Evolutionary conservation across 1,140 invertebrate species (phyloP).

Genomic region (Drosophila bocki): DNA sequence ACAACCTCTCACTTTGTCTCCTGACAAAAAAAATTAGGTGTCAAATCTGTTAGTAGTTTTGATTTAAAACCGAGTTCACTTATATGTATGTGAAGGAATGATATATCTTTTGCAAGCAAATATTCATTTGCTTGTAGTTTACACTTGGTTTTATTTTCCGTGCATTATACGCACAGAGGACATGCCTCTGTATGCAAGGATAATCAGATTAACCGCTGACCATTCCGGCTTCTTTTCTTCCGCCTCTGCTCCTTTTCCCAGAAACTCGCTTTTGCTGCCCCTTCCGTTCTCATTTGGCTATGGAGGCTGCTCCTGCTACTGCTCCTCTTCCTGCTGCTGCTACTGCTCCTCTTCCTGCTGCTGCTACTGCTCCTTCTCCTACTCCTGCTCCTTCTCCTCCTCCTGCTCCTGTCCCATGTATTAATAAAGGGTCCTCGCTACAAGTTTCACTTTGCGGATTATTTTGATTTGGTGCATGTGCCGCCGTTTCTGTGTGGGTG

Average conservation of each 20-base stretch:
- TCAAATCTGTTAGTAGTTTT: too few species aligned
- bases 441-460: conserved; percentile 26
- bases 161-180: background rate
- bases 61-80: too few species aligned
- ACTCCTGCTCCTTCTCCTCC: background rate
- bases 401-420: background rate
- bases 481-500: background rate
- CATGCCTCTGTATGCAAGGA: conserved; percentile 16
- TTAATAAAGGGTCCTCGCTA: conserved; percentile 9
- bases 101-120: too few species aligned
- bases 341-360: too few species aligned
- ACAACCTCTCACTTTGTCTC: too few species aligned
- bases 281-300: conserved; percentile 8
- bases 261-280: background rate
- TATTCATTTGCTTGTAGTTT: too few species aligned
- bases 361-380: fast-evolving
- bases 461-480: conserved; percentile 12
- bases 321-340: background rate
- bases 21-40: too few species aligned
- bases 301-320: background rate
- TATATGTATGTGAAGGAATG: too few species aligned
- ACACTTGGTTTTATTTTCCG: background rate
- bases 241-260: background rate
- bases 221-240: conserved; percentile 18
- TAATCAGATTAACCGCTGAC: conserved; percentile 24